Evolutionary conservation across 2,797 vertebrate genomes (phyloP).

Genomic region (Balearica regulorum): DNA sequence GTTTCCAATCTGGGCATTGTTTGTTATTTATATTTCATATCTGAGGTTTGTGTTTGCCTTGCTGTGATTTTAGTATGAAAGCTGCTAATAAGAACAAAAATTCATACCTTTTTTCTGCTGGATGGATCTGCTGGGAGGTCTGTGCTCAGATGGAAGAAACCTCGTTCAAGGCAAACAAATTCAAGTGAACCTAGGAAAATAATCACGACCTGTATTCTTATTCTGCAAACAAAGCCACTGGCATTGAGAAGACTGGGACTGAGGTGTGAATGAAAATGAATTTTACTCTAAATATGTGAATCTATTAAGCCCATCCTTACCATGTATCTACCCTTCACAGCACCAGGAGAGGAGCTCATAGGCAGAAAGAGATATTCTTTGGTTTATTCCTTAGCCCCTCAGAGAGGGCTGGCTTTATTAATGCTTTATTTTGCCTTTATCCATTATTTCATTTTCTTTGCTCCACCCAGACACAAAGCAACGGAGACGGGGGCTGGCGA

Average conservation of each 20-base stretch:
- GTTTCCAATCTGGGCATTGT: conserved; percentile 42
- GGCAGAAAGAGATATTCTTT: not conserved
- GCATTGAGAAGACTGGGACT: not conserved
- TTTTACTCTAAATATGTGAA: not conserved
- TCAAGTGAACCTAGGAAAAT: not conserved
- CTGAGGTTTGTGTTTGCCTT: not conserved
- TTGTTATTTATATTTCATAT: conserved; percentile 31
- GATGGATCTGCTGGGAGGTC: rapidly evolving
- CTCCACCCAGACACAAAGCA: not conserved
- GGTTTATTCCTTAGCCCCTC: not conserved
- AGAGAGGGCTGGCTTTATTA: not conserved
- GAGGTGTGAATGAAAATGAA: not conserved
- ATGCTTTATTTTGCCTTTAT: not conserved
- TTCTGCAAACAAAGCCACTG: not conserved
- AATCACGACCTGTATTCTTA: not conserved
- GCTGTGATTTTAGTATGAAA: not conserved
- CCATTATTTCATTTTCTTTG: not conserved
- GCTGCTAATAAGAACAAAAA: not conserved
- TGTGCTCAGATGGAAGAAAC: not conserved
- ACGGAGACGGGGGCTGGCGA: rapidly evolving
- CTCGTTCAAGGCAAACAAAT: not conserved
- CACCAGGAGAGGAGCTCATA: not conserved
- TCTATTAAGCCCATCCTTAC: not conserved
- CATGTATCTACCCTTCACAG: not conserved
- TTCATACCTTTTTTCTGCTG: not conserved